phyloP scores from a whole-genome alignment of 2,113 vertebrate species.

The Beaufortia kweichowensis region DNA sequence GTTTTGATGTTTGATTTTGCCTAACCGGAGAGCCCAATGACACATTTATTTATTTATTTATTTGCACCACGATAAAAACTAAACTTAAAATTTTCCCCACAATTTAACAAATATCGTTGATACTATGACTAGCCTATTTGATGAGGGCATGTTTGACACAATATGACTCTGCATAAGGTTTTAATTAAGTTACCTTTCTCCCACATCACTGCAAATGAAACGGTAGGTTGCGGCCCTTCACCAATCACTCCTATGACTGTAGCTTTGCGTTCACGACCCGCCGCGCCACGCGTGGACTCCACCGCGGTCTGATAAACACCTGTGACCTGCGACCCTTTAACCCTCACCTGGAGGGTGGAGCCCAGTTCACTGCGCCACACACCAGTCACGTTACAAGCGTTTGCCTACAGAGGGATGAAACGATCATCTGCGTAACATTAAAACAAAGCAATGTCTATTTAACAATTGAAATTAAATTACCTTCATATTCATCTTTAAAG shows the following conservation, averaged over 20 bases:
- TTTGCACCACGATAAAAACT: too few species aligned
- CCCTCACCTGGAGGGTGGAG: slow-evolving; percentile 31
- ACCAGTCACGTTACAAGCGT: slow-evolving; percentile 46
- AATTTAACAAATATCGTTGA: too few species aligned
- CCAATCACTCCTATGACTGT: slow-evolving; percentile 41
- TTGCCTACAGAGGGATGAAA: background rate
- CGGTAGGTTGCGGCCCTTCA: slow-evolving; percentile 36
- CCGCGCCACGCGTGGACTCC: slow-evolving; percentile 37
- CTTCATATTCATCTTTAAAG: background rate
- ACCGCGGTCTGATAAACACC: slow-evolving; percentile 42
- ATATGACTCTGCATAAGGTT: too few species aligned
- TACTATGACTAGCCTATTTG: too few species aligned
- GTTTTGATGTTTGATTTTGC: too few species aligned
- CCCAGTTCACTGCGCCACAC: slow-evolving; percentile 48
- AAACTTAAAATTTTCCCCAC: too few species aligned
- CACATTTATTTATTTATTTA: too few species aligned
- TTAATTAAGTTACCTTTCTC: slow-evolving; percentile 42
- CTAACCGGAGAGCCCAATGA: too few species aligned
- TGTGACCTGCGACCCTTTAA: slow-evolving; percentile 26
- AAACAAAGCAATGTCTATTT: too few species aligned
- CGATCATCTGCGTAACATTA: background rate
- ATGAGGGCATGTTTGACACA: too few species aligned
- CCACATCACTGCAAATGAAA: slow-evolving; percentile 56
- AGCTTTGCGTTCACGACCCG: slow-evolving; percentile 29
- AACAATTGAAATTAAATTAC: background rate